Evolutionary conservation across 2,797 vertebrate genomes (phyloP).

Genomic region (Alectoris magna): DNA sequence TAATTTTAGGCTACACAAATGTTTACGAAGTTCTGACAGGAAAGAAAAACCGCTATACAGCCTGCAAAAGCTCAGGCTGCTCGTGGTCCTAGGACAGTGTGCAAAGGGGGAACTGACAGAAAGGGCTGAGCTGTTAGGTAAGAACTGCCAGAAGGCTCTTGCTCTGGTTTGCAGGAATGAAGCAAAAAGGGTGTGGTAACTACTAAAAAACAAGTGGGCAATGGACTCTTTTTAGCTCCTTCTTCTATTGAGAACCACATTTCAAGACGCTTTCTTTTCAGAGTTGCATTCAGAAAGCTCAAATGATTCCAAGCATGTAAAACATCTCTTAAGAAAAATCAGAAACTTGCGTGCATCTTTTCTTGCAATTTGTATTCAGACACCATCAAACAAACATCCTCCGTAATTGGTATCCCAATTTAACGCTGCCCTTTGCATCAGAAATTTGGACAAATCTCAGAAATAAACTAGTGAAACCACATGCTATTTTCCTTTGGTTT

Average conservation of each 20-base stretch:
- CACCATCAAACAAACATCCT: not conserved
- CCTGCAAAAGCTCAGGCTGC: constrained; percentile 38
- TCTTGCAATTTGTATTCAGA: not conserved
- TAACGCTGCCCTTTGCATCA: not conserved
- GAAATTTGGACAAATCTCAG: not conserved
- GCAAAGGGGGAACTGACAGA: constrained; percentile 17
- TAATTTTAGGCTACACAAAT: constrained; percentile 52
- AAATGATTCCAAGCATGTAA: constrained; percentile 12
- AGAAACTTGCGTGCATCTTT: not conserved
- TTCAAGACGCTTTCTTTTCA: constrained; percentile 31
- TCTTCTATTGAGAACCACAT: constrained; percentile 41
- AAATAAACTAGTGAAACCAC: constrained; percentile 5
- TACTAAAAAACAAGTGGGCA: constrained; percentile 52
- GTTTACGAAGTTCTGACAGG: constrained; percentile 46
- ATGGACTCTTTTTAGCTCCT: not conserved
- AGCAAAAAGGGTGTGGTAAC: constrained; percentile 54
- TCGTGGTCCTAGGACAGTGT: not conserved
- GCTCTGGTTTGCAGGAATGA: constrained; percentile 59
- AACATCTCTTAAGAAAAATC: constrained; percentile 6
- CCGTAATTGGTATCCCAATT: not conserved
- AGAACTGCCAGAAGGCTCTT: constrained; percentile 20
- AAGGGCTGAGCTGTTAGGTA: constrained; percentile 28
- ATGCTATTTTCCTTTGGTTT: not conserved
- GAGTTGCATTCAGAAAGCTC: constrained; percentile 18
- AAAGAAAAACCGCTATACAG: constrained; percentile 26